Evolutionary conservation across 2,797 vertebrate species (phyloP).

Genomic region (Catamblyrhynchus diadema): DNA sequence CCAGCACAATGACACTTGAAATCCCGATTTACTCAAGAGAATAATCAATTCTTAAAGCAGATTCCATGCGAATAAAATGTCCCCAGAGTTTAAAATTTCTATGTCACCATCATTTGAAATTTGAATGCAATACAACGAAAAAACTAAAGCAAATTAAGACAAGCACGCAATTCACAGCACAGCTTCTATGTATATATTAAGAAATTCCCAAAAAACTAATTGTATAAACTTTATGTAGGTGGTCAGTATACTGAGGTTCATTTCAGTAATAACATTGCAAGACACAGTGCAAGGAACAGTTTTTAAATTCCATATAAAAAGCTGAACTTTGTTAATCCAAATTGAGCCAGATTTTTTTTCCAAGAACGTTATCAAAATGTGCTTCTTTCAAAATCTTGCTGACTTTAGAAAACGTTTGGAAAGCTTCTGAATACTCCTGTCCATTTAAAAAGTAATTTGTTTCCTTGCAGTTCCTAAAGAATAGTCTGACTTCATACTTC

Average conservation of each 20-base stretch:
- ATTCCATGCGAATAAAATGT: neutral
- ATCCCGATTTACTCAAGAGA: neutral
- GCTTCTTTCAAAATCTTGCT: neutral
- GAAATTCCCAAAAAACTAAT: neutral
- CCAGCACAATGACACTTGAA: neutral
- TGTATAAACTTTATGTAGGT: neutral
- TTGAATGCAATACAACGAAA: neutral
- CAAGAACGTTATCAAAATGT: neutral
- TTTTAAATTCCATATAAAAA: neutral
- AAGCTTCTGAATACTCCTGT: neutral
- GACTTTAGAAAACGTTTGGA: neutral
- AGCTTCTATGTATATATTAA: neutral
- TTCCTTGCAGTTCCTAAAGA: neutral
- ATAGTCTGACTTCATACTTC: constrained; percentile 8
- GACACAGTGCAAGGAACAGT: neutral
- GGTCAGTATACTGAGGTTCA: neutral
- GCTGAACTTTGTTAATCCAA: neutral
- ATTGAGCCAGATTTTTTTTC: neutral
- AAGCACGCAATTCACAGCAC: neutral
- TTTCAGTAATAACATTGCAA: neutral
- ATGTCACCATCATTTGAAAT: neutral
- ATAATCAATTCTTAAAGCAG: constrained; percentile 8
- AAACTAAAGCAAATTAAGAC: neutral
- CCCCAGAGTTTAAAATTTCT: neutral
- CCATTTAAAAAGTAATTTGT: neutral